Evolutionary conservation across 37 sponge, comb jelly and placozoan genomes (phyloP).

Genomic region (Cladorhizidae sp.): DNA sequence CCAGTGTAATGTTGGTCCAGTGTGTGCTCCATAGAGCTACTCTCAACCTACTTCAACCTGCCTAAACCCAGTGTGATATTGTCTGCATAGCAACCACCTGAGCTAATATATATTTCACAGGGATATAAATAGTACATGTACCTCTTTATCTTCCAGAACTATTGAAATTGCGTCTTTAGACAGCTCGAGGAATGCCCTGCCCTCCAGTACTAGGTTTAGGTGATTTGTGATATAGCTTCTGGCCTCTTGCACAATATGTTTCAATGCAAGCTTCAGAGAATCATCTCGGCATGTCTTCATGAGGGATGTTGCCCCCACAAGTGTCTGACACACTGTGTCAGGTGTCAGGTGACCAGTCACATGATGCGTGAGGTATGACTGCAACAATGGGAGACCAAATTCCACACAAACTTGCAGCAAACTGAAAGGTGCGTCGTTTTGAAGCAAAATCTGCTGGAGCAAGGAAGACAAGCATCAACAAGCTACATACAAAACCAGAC

Average conservation of each 20-base stretch:
- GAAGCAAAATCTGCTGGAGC: slow-evolving; percentile 23
- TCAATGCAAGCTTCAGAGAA: background rate
- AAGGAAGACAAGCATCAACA: too few relatives aligned
- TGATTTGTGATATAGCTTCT: slow-evolving; percentile 48
- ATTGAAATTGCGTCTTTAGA: slow-evolving; percentile 41
- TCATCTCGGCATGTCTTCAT: background rate
- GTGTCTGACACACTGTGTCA: slow-evolving; percentile 39
- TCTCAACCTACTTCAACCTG: background rate
- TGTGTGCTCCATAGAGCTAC: too few relatives aligned
- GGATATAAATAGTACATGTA: slow-evolving; percentile 5
- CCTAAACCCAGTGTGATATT: background rate
- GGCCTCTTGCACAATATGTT: slow-evolving; percentile 42
- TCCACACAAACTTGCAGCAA: slow-evolving; percentile 31
- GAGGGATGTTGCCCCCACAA: background rate
- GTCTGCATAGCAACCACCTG: background rate
- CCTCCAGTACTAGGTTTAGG: slow-evolving; percentile 48
- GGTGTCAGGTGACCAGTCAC: slow-evolving; percentile 27
- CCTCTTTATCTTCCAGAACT: slow-evolving; percentile 59
- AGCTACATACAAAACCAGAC: background rate
- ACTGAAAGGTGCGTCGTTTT: slow-evolving; percentile 16
- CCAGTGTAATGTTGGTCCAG: too few relatives aligned
- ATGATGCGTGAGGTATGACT: slow-evolving; percentile 32
- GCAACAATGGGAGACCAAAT: slow-evolving; percentile 48
- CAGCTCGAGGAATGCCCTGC: slow-evolving; percentile 45
- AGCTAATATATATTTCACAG: background rate